phyloP scores from a whole-genome alignment of 92 coral and sea anemone species.

The Heteractis magnifica region DNA sequence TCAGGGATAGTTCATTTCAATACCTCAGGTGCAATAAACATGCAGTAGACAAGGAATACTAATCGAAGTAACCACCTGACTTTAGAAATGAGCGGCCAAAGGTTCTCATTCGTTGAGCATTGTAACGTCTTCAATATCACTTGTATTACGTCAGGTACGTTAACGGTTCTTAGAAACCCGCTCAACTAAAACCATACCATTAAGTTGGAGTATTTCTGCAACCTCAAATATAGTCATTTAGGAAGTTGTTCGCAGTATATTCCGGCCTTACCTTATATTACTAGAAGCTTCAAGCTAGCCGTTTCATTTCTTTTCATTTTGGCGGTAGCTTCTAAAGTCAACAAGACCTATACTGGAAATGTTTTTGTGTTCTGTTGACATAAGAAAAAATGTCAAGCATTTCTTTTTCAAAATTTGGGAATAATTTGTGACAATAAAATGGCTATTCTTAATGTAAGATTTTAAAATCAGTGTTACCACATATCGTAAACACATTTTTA shows the following conservation, averaged over 20 bases:
- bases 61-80: too few species aligned
- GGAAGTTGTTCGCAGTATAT: neutral
- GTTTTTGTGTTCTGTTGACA: constrained; percentile 4
- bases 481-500: neutral
- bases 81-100: too few species aligned
- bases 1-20: too few species aligned
- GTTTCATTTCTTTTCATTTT: neutral
- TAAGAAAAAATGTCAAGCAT: neutral
- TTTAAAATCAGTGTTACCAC: neutral
- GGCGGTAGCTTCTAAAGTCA: constrained; percentile 1
- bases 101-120: too few species aligned
- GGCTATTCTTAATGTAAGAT: neutral
- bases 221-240: neutral
- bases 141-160: neutral
- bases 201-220: neutral
- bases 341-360: constrained; percentile 6
- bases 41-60: too few species aligned
- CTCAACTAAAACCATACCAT: neutral
- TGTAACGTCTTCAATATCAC: neutral
- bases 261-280: neutral
- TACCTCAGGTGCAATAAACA: too few species aligned
- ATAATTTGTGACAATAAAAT: neutral
- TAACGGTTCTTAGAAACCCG: neutral
- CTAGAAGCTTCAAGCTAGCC: neutral
- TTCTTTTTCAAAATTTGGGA: neutral